phyloP scores from a whole-genome alignment of 2,797 vertebrate genomes.

The Naso thynnoides region DNA sequence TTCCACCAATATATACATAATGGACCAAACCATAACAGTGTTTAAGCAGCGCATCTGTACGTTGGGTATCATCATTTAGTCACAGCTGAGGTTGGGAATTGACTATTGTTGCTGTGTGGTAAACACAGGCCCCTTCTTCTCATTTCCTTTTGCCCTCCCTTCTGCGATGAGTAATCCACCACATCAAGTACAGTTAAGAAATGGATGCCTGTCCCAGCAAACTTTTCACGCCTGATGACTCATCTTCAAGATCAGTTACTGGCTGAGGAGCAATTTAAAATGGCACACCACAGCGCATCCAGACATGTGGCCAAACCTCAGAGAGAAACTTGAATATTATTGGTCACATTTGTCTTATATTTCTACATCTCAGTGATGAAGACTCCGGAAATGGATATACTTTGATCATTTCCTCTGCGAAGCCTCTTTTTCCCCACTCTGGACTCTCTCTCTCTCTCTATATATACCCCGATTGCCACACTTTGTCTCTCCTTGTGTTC shows the following conservation, averaged over 20 bases:
- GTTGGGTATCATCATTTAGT: slow-evolving; percentile 85
- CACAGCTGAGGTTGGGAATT: slow-evolving; percentile 75
- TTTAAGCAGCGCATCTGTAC: slow-evolving; percentile 85
- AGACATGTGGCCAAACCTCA: slow-evolving; percentile 33
- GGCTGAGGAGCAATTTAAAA: slow-evolving; percentile 30
- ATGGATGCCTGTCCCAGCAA: slow-evolving; percentile 26
- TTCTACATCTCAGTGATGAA: slow-evolving; percentile 42
- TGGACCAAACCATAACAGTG: slow-evolving; percentile 84
- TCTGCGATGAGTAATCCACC: slow-evolving; percentile 61
- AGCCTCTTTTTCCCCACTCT: slow-evolving; percentile 43
- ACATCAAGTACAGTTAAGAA: slow-evolving; percentile 68
- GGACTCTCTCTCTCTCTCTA: slow-evolving; percentile 32
- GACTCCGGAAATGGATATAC: slow-evolving; percentile 46
- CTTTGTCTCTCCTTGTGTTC: slow-evolving; percentile 51
- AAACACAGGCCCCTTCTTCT: slow-evolving; percentile 76
- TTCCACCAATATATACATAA: slow-evolving; percentile 86
- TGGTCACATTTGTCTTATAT: slow-evolving; percentile 51
- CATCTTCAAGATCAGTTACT: slow-evolving; percentile 25
- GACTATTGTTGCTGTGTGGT: slow-evolving; percentile 76
- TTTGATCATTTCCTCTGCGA: slow-evolving; percentile 59
- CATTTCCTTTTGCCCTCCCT: slow-evolving; percentile 57
- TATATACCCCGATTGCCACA: slow-evolving; percentile 21
- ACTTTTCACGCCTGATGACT: slow-evolving; percentile 33
- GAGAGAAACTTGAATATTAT: slow-evolving; percentile 37
- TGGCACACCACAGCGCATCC: slow-evolving; percentile 34